Evolutionary conservation across 2,797 vertebrate species (phyloP).

Genomic region (Rhabdomys pumilio): DNA sequence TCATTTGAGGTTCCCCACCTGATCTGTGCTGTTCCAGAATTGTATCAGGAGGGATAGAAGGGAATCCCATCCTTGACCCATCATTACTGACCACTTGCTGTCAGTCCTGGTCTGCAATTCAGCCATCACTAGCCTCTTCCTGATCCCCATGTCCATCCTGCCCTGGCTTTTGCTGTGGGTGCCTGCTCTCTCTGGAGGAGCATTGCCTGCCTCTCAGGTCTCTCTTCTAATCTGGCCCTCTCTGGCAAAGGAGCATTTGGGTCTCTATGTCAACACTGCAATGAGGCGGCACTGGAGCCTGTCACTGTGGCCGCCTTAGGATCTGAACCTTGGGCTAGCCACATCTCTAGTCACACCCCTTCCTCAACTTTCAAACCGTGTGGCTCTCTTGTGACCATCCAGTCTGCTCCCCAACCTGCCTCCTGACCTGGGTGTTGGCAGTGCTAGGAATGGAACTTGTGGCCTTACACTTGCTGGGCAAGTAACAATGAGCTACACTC

Average conservation of each 20-base stretch:
- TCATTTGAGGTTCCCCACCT: not conserved
- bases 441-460: not conserved
- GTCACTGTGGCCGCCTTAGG: not conserved
- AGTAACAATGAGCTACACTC: not conserved
- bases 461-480: not conserved
- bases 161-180: not conserved
- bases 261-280: not conserved
- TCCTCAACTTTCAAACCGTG: too few species aligned
- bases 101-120: not conserved
- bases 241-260: not conserved
- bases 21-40: not conserved
- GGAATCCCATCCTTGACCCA: not conserved
- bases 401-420: not conserved
- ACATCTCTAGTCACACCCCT: not conserved
- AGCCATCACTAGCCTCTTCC: not conserved
- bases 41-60: accelerated
- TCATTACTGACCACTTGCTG: not conserved
- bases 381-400: not conserved
- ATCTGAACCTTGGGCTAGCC: not conserved
- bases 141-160: not conserved
- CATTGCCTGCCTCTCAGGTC: not conserved
- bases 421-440: not conserved
- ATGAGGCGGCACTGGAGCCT: not conserved
- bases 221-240: not conserved
- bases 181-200: not conserved